Conservation (phyloP, 2,113 vertebrate species). For the Lophochroa leadbeateri region DNA sequence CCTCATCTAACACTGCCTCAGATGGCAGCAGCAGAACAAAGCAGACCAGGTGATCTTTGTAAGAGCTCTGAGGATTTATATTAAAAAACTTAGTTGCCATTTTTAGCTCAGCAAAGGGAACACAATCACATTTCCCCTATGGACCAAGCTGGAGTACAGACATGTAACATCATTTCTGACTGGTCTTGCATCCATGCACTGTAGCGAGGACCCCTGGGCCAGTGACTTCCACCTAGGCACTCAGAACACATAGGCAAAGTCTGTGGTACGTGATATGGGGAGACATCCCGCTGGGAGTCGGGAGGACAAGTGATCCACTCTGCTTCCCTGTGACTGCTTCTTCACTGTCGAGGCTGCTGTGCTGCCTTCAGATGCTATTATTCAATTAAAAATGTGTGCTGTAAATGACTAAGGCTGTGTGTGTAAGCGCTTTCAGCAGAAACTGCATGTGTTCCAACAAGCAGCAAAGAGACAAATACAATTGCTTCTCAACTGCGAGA, state of each 20-base stretch:
- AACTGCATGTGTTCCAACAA: neutral
- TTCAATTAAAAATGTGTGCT: neutral
- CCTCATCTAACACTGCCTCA: neutral
- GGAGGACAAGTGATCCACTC: neutral
- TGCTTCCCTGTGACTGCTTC: neutral
- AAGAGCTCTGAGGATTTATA: neutral
- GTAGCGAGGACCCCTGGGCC: fast-evolving
- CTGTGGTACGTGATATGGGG: neutral
- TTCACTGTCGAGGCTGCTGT: neutral
- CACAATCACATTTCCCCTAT: neutral
- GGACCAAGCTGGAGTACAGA: neutral
- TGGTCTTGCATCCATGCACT: neutral
- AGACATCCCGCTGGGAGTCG: fast-evolving
- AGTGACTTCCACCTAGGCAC: neutral
- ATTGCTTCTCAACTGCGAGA: neutral
- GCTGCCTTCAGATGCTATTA: neutral
- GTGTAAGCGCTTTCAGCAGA: neutral
- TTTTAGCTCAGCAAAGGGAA: neutral
- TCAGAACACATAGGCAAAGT: neutral
- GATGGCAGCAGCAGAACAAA: neutral
- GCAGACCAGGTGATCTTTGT: neutral
- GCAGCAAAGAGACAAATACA: neutral
- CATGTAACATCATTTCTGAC: neutral
- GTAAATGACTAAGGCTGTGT: neutral
- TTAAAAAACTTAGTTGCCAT: neutral